phyloP scores from a whole-genome alignment of 2,797 vertebrate species.

The Bovichtus diacanthus region DNA sequence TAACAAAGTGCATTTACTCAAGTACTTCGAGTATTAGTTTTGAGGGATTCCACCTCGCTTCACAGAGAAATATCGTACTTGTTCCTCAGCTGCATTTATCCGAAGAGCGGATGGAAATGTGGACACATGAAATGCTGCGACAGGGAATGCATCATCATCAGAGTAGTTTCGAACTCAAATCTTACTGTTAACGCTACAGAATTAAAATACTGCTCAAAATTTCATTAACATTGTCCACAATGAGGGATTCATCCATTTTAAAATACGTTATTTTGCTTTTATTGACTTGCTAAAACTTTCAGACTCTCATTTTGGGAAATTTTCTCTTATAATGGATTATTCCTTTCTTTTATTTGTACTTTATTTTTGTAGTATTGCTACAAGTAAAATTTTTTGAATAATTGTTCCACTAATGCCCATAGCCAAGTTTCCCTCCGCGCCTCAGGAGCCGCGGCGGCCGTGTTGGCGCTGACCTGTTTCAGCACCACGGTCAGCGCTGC shows the following conservation, averaged over 20 bases:
- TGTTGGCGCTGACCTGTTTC: slow-evolving; percentile 15
- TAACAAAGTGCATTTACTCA: background rate
- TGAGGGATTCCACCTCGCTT: too few species aligned
- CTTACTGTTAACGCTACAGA: background rate
- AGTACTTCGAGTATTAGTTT: background rate
- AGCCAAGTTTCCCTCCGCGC: background rate
- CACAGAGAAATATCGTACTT: too few species aligned
- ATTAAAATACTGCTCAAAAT: background rate
- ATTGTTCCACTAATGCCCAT: too few species aligned
- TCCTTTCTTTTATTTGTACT: background rate
- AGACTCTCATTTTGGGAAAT: background rate
- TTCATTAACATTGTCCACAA: background rate
- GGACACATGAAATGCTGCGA: background rate
- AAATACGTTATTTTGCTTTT: background rate
- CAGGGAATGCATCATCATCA: background rate
- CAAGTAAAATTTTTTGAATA: background rate
- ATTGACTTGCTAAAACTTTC: background rate
- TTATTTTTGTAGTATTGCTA: background rate
- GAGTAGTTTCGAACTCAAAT: background rate
- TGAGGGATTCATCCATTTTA: background rate
- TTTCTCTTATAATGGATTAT: background rate
- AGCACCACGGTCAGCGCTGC: slow-evolving; percentile 45
- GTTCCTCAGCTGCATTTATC: too few species aligned
- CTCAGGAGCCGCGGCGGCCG: slow-evolving; percentile 3
- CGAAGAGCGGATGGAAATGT: too few species aligned